These are phyloP conservation scores for Wiebesia pumilae DNA, from an alignment of 1,140 invertebrate species.

Conservation along the genomic window DNA sequence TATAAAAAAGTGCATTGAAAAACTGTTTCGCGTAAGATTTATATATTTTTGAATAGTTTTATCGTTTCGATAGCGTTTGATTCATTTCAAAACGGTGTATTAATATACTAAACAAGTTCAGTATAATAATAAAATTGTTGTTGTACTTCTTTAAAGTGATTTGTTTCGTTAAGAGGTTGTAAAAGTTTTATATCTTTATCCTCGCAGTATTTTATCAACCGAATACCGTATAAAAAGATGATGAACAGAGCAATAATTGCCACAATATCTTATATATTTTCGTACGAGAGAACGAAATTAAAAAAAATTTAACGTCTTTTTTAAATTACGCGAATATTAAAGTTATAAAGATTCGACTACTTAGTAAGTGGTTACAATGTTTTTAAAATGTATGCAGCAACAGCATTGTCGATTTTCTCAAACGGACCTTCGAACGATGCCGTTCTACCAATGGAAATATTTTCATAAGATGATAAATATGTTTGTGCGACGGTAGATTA, in stretches of 20 bases:
- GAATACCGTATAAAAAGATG: not conserved
- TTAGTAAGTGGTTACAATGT: no score
- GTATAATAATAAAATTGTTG: not conserved
- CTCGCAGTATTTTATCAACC: not conserved
- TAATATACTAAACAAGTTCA: constrained; percentile 8
- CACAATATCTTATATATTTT: not conserved
- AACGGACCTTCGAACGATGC: no score
- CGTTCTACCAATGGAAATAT: no score
- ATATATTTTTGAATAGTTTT: not conserved
- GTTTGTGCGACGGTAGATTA: no score
- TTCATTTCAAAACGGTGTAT: not conserved
- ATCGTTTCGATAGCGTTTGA: not conserved
- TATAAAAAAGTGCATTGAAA: not conserved
- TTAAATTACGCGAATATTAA: no score
- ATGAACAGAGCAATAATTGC: not conserved
- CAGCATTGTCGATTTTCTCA: no score
- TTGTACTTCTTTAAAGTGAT: not conserved
- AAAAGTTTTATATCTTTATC: not conserved
- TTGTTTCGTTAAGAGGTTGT: not conserved
- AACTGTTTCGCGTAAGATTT: not conserved
- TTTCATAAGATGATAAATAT: no score
- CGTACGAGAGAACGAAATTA: not conserved
- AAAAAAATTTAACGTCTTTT: no score
- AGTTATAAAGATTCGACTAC: no score
- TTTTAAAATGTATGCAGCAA: no score